Conservation (phyloP, 2,113 vertebrate genomes). For the Trogon surrucura region DNA sequence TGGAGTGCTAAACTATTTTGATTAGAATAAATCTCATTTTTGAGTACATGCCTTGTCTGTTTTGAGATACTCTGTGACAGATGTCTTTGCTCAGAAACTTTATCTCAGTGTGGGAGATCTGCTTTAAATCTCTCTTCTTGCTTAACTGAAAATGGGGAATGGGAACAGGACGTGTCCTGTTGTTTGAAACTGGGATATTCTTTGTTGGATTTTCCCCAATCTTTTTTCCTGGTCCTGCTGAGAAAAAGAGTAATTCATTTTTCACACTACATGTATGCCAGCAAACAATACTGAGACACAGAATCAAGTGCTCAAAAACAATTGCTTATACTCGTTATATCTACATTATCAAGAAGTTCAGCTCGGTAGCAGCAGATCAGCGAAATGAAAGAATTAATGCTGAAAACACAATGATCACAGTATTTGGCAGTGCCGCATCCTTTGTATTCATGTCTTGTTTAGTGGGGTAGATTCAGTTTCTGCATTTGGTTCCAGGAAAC, state of each 20-base stretch:
- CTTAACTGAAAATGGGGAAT: not conserved
- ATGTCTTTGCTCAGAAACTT: not conserved
- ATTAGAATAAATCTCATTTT: too few species aligned
- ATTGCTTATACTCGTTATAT: not conserved
- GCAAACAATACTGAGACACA: not conserved
- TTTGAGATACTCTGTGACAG: too few species aligned
- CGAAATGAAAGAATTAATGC: not conserved
- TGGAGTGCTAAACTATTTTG: too few species aligned
- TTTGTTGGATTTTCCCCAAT: not conserved
- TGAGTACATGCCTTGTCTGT: too few species aligned
- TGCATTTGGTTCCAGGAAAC: not conserved
- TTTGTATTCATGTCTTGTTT: not conserved
- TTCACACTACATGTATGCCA: not conserved
- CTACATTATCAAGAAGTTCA: not conserved
- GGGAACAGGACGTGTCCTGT: not conserved
- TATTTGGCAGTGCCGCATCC: not conserved
- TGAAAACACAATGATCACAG: not conserved
- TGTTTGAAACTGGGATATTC: not conserved
- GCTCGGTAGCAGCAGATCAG: not conserved
- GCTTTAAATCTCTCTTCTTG: not conserved
- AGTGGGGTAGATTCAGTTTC: not conserved
- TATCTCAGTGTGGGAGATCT: not conserved
- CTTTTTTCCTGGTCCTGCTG: not conserved
- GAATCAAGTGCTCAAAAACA: not conserved
- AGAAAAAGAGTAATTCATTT: not conserved